Evolutionary conservation across 2,888 invertebrate genomes (phyloP), one percentile per base, ranked within the genome.

Genomic region (Ametastegia equiseti): DNA sequence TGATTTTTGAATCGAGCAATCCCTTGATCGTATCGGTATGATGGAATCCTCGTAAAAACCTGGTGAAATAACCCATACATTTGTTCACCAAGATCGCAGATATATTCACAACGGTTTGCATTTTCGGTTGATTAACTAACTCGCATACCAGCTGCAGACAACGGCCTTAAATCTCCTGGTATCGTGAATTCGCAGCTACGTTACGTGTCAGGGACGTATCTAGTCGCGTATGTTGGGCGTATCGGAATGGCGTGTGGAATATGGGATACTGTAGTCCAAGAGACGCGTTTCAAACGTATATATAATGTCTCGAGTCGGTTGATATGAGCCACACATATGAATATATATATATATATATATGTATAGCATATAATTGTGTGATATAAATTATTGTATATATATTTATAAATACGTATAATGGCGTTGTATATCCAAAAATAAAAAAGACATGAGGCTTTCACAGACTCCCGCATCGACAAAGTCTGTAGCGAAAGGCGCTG

Each of bases 381-480:
- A n/a, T n/a, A n/a, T n/a, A n/a, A n/a, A n/a, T n/a, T n/a, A n/a
- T n/a, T n/a, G n/a, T 50, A n/a, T 47, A 47, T 47, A 15, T 47
- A 50, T 50, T n/a, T n/a, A 1, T 19, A 19, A n/a, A 19, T 13
- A 50, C 19, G 6, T 6, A n/a, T 19, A 54, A n/a, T n/a, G 42
- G 13, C 11, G 60, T 60, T 30, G 60, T 60, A 30, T 60, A 5
- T 60, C 50, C 4, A 54, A 36, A 75, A 75, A 75, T 54, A 75
- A 54, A 75, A 36, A 11, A 75, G 19, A 36, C 75, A n/a, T n/a
- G n/a, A n/a, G n/a, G 75, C 33, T 30, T 54, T 75, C 27, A 54
- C 75, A 50, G 75, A 54, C 75, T 75, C 75, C 75, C 75, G 75
- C 75, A 15, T 13, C 75, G 75, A 23, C 69, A 9, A 7, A 63